A percentile compares a stretch with the other conserved stretches of the same genome.
phyloP scores from a whole-genome alignment of 92 coral and sea anemone species.

The Muricea muricata region DNA sequence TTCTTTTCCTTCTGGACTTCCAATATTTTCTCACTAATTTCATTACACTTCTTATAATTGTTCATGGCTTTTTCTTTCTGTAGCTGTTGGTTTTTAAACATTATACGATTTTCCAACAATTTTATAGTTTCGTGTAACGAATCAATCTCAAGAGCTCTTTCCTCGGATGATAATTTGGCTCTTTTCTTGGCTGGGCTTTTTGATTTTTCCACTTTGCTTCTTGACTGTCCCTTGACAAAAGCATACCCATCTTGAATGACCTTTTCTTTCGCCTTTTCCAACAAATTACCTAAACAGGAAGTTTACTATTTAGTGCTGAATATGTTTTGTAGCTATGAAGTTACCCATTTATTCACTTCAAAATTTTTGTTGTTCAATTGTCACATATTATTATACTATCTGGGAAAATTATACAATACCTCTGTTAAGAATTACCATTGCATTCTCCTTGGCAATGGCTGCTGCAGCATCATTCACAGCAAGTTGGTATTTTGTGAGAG shows the following conservation, averaged over 20 bases:
- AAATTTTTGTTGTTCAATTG: too few relatives aligned
- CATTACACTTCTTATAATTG: conserved; percentile 58
- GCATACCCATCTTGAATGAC: conserved; percentile 41
- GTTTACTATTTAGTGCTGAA: too few relatives aligned
- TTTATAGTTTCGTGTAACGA: conserved; percentile 50
- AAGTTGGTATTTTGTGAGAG: too few relatives aligned
- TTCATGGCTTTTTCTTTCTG: conserved; percentile 40
- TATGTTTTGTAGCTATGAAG: too few relatives aligned
- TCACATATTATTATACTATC: too few relatives aligned
- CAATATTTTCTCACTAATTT: conserved; percentile 29
- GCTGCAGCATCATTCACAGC: too few relatives aligned
- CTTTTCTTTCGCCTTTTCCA: conserved; percentile 49
- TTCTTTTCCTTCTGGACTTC: conserved; percentile 45
- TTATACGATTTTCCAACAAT: conserved; percentile 38
- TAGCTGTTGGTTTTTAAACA: conserved; percentile 38
- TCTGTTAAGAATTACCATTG: not conserved
- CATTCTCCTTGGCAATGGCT: too few relatives aligned
- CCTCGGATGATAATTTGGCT: too few relatives aligned
- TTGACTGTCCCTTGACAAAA: conserved; percentile 50
- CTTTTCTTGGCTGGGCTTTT: too few relatives aligned
- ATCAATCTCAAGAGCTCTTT: conserved; percentile 54
- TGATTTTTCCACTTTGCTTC: too few relatives aligned
- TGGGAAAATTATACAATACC: too few relatives aligned
- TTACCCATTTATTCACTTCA: too few relatives aligned
- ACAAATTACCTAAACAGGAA: conserved; percentile 54